These are phyloP conservation scores for Anarhynchus alexandrinus DNA, from an alignment of 2,113 vertebrate genomes.

Conservation along the genomic window DNA sequence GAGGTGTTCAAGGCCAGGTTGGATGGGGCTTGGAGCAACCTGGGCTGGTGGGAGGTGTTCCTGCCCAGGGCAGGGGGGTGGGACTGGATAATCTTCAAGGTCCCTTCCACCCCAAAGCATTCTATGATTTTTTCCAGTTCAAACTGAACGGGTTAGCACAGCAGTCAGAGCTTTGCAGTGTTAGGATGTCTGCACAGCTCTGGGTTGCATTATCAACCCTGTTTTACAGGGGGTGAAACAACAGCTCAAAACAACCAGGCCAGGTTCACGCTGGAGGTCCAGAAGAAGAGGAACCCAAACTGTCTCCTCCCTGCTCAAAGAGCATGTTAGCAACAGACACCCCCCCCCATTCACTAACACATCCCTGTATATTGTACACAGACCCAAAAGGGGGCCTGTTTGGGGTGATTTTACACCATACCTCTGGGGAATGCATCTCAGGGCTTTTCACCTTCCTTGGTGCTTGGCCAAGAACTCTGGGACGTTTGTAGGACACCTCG, in stretches of 20 bases:
- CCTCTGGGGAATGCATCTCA: neutral
- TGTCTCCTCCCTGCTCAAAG: neutral
- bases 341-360: fast-evolving
- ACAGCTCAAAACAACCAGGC: neutral
- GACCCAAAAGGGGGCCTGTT: neutral
- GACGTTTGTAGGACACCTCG: neutral
- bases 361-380: fast-evolving
- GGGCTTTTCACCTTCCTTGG: neutral
- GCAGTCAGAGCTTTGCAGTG: neutral
- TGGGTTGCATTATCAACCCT: neutral
- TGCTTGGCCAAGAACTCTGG: neutral
- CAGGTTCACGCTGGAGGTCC: neutral
- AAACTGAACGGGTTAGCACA: neutral
- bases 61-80: too few relatives aligned
- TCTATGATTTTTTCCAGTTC: neutral
- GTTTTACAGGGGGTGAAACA: fast-evolving
- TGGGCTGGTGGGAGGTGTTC: too few relatives aligned
- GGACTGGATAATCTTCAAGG: too few relatives aligned
- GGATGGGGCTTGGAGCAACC: too few relatives aligned
- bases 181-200: neutral
- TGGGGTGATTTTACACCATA: neutral
- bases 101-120: too few relatives aligned
- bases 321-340: fast-evolving
- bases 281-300: neutral
- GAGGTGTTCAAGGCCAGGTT: too few relatives aligned